Conservation (phyloP, 1,140 invertebrate species). For the Pectinophora gossypiella region DNA sequence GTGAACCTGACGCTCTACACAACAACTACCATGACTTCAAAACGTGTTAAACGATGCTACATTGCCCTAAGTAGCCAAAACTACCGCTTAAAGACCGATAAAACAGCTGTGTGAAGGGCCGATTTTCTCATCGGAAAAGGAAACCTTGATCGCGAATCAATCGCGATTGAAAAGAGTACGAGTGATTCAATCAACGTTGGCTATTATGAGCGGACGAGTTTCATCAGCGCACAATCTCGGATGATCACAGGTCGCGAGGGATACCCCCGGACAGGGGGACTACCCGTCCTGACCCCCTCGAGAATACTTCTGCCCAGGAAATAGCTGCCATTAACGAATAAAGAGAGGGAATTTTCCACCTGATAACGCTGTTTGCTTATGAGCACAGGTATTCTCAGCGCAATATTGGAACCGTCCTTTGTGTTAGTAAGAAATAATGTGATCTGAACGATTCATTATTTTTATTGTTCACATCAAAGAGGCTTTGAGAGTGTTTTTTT, state of each 20-base stretch:
- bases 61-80: too few species aligned
- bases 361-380: slow-evolving; percentile 36
- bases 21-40: too few species aligned
- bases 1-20: too few species aligned
- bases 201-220: slow-evolving; percentile 45
- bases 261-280: too few species aligned
- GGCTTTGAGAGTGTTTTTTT: not conserved
- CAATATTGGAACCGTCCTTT: slow-evolving; percentile 14
- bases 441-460: not conserved
- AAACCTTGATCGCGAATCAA: slow-evolving; percentile 42
- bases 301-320: slow-evolving; percentile 15
- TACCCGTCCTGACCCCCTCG: too few species aligned
- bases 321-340: slow-evolving; percentile 45
- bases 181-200: slow-evolving; percentile 46
- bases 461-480: not conserved
- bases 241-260: slow-evolving; percentile 26
- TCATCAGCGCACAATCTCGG: slow-evolving; percentile 37
- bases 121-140: slow-evolving; percentile 18
- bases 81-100: too few species aligned
- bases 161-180: slow-evolving; percentile 39
- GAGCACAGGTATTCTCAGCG: slow-evolving; percentile 15
- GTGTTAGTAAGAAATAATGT: not conserved
- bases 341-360: slow-evolving; percentile 42
- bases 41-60: too few species aligned
- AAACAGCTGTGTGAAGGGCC: too few species aligned